Evolutionary conservation across 2,888 invertebrate genomes (phyloP).

Genomic region (Phortica magna): DNA sequence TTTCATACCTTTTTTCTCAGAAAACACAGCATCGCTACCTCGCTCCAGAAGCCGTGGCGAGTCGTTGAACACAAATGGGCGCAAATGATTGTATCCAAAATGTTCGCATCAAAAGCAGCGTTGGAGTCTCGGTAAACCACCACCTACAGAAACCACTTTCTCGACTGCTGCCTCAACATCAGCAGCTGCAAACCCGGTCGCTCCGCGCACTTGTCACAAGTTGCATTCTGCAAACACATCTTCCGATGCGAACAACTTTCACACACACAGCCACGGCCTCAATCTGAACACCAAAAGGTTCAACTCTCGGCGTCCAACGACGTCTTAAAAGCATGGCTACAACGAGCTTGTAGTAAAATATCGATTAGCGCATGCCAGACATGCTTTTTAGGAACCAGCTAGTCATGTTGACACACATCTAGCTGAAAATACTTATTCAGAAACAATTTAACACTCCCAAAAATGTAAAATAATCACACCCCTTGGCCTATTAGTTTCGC

Average conservation of each 20-base stretch:
- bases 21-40: constrained; percentile 79
- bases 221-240: constrained; percentile 69
- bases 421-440: constrained; percentile 30
- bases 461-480: constrained; percentile 14
- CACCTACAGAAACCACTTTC: constrained; percentile 60
- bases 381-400: no score
- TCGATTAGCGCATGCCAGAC: no score
- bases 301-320: constrained; percentile 76
- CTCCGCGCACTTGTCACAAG: constrained; percentile 65
- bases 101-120: constrained; percentile 78
- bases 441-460: constrained; percentile 36
- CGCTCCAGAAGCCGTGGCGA: constrained; percentile 90
- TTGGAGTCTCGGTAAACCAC: constrained; percentile 75
- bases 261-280: constrained; percentile 34
- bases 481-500: constrained; percentile 18
- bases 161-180: constrained; percentile 40
- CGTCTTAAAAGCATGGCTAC: constrained; percentile 62
- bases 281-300: constrained; percentile 64
- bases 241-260: constrained; percentile 60
- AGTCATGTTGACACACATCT: neutral
- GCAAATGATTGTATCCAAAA: constrained; percentile 78
- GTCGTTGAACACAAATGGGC: constrained; percentile 83
- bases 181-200: constrained; percentile 39
- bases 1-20: constrained; percentile 39
- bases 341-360: neutral